These are phyloP conservation scores for Cyclina sinensis DNA, from an alignment of 1,140 invertebrate species.

Conservation along the genomic window DNA sequence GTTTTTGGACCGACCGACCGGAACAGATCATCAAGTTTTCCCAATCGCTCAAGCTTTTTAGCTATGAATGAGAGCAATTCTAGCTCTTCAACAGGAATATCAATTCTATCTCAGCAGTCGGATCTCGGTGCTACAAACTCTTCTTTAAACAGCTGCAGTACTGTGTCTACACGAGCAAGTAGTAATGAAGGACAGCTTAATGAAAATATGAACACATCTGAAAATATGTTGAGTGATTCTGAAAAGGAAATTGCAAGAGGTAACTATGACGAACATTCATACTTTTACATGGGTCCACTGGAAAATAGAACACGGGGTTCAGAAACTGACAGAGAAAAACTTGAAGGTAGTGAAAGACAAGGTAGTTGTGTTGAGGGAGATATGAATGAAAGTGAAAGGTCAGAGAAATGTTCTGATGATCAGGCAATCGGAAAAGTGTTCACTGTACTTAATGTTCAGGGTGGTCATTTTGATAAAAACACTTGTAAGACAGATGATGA, in stretches of 20 bases:
- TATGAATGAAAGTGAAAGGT: slow-evolving; percentile 56
- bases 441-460: slow-evolving; percentile 79
- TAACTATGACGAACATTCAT: slow-evolving; percentile 64
- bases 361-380: not conserved
- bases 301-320: not conserved
- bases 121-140: slow-evolving; percentile 66
- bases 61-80: slow-evolving; percentile 70
- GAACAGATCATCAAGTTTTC: slow-evolving; percentile 82
- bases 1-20: slow-evolving; percentile 58
- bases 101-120: slow-evolving; percentile 64
- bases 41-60: slow-evolving; percentile 80
- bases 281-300: slow-evolving; percentile 69
- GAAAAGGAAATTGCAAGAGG: slow-evolving; percentile 48
- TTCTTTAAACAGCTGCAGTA: slow-evolving; percentile 62
- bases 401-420: slow-evolving; percentile 51
- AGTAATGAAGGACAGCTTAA: slow-evolving; percentile 54
- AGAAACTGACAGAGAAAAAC: not conserved
- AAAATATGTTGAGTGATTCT: slow-evolving; percentile 63
- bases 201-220: not conserved
- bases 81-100: slow-evolving; percentile 65
- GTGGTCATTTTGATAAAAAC: slow-evolving; percentile 51
- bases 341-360: not conserved
- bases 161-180: slow-evolving; percentile 53
- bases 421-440: slow-evolving; percentile 70
- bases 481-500: slow-evolving; percentile 84